A percentile compares a stretch with the other conserved stretches of the same genome.
phyloP scores from a whole-genome alignment of 2,888 invertebrate species.

The Adelphocoris suturalis region DNA sequence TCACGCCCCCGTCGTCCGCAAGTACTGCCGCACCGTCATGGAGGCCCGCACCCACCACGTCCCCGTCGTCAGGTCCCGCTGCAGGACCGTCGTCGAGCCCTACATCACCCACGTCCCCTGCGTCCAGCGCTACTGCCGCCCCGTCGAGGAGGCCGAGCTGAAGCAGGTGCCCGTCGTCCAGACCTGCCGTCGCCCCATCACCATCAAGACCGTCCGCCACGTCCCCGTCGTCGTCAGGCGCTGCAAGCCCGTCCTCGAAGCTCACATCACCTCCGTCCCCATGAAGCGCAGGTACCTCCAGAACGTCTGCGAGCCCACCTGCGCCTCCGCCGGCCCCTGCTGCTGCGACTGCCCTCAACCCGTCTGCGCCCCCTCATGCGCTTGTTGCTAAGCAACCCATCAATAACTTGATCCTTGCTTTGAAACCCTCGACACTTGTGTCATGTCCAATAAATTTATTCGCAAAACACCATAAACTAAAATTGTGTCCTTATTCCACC shows the following conservation, averaged over 20 bases:
- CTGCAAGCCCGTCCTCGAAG: slow-evolving; percentile 72
- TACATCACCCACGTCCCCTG: slow-evolving; percentile 74
- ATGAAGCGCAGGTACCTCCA: slow-evolving; percentile 56
- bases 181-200: slow-evolving; percentile 68
- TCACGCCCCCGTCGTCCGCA: slow-evolving; percentile 71
- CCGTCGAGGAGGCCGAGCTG: slow-evolving; percentile 72
- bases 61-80: slow-evolving; percentile 71
- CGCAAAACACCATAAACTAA: background rate
- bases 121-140: slow-evolving; percentile 70
- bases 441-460: slow-evolving; percentile 26
- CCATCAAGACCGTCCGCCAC: slow-evolving; percentile 67
- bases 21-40: slow-evolving; percentile 69
- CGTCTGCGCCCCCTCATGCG: slow-evolving; percentile 59
- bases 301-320: slow-evolving; percentile 59
- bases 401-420: background rate
- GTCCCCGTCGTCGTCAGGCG: slow-evolving; percentile 72
- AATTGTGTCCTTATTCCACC: background rate
- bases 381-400: background rate
- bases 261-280: slow-evolving; percentile 63
- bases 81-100: slow-evolving; percentile 72
- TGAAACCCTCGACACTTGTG: background rate
- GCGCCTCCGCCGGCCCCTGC: slow-evolving; percentile 57
- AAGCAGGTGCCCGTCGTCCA: slow-evolving; percentile 73
- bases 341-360: slow-evolving; percentile 61
- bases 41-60: slow-evolving; percentile 72